Base-by-base conservation (phyloP, 2,797 vertebrate genomes). In the Salarias fasciatus region DNA sequence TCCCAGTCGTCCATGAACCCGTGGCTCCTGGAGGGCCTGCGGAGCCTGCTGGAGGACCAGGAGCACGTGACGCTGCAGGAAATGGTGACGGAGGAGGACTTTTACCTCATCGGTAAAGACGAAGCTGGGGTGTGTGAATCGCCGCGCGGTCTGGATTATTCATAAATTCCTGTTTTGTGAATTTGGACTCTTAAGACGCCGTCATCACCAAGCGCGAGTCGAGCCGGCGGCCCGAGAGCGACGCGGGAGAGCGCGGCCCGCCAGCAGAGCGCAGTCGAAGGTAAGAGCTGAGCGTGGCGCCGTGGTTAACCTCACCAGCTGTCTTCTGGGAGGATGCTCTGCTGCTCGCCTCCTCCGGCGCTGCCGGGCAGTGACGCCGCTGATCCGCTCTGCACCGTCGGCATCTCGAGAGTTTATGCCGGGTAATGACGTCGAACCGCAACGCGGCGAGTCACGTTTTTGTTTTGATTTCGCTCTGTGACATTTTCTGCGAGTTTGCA, bases 121-220 rank as follows among this genome's bases (percentile, higher is more conserved):
- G 8, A 2, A 24, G 8, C 11, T 13, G 9, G 8, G 5, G 15
- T 41, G 5, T n/a, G 11, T 41, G 11, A 40, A 4, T 4, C 8
- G 36, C 11, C 9, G 36, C 36, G 38, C 9, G 2, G 11, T 2
- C 11, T 5, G 38, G 11, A 38, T 9, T 10, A n/a, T 11, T 11
- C 8, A 38, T 1, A 1, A 38, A 18, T 18, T 24, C 18, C 18
- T 48, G 18, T 61, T n/a, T 10, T 68, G 15, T 63, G 36, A 52
- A 24, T 75, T 53, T 64, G 29, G 62, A 47, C 60, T 54, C 8
- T 41, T 56, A n/a, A 90, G 88, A 90, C n/a, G 80, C 6, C 9
- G 67, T 91, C 50, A 74, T 91, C 48, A 90, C 79, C 35, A 80
- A 79, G n/a, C n/a, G n/a, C n/a, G n/a, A n/a, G n/a, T n/a, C n/a